A percentile compares a stretch with the other conserved stretches of the same genome.
Evolutionary conservation across 2,888 invertebrate species (phyloP).

Genomic region (Latheticus oryzae): DNA sequence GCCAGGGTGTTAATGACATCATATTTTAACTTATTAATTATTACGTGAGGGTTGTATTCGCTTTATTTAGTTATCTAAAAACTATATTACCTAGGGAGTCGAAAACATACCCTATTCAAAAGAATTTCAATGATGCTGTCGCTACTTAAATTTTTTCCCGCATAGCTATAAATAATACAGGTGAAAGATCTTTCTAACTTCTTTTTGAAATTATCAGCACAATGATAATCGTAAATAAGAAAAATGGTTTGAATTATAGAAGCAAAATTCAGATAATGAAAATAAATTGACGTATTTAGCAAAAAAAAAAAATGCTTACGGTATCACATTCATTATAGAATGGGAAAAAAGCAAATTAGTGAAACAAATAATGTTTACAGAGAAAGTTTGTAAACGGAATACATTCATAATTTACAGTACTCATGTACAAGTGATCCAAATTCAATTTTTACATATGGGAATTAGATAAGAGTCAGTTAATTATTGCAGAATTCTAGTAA

Average conservation of each 20-base stretch:
- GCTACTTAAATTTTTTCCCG: slow-evolving; percentile 6
- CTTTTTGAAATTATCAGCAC: no score
- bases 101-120: slow-evolving; percentile 12
- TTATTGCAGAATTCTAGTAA: no score
- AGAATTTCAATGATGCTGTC: background rate
- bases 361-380: no score
- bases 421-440: no score
- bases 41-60: slow-evolving; percentile 47
- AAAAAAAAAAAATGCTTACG: no score
- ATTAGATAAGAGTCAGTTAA: no score
- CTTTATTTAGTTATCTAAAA: slow-evolving; percentile 34
- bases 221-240: slow-evolving; percentile 30
- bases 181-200: no score
- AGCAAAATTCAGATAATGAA: slow-evolving; percentile 18
- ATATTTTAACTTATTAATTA: slow-evolving; percentile 63
- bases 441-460: no score
- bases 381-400: no score
- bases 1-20: slow-evolving; percentile 61
- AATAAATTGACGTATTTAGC: slow-evolving; percentile 26
- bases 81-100: slow-evolving; percentile 17
- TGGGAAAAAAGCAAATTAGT: no score
- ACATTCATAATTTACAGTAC: no score
- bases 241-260: slow-evolving; percentile 14
- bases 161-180: slow-evolving; percentile 16
- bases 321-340: no score